phyloP scores from a whole-genome alignment of 2,888 invertebrate species.

The Drosophila seclusa region DNA sequence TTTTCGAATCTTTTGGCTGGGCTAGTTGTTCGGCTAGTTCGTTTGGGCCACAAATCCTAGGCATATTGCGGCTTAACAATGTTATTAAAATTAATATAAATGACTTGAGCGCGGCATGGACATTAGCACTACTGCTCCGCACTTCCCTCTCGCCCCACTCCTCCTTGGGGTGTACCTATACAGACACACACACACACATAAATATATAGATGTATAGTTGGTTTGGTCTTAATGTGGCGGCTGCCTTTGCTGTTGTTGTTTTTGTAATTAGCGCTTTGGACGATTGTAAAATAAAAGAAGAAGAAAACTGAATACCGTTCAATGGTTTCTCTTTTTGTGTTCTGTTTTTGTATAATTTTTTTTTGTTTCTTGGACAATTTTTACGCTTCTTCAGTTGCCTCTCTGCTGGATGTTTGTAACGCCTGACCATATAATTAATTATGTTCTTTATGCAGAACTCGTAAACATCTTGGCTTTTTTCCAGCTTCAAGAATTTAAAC shows the following conservation, averaged over 20 bases:
- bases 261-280: slow-evolving; percentile 64
- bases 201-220: not conserved
- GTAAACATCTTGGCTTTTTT: slow-evolving; percentile 20
- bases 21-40: not conserved
- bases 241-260: slow-evolving; percentile 52
- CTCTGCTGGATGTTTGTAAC: slow-evolving; percentile 47
- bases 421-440: slow-evolving; percentile 70
- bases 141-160: not conserved
- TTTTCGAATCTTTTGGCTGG: slow-evolving; percentile 1
- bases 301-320: slow-evolving; percentile 44
- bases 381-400: slow-evolving; percentile 60
- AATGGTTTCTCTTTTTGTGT: slow-evolving; percentile 40
- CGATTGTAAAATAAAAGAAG: slow-evolving; percentile 5
- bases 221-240: slow-evolving; percentile 31
- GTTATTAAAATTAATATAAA: slow-evolving; percentile 82
- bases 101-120: slow-evolving; percentile 56
- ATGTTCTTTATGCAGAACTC: slow-evolving; percentile 42
- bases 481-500: slow-evolving; percentile 19
- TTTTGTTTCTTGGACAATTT: slow-evolving; percentile 28
- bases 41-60: slow-evolving; percentile 35
- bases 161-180: not conserved
- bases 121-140: slow-evolving; percentile 33
- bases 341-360: slow-evolving; percentile 14
- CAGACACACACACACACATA: not conserved
- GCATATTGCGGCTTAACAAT: slow-evolving; percentile 69